Base-by-base conservation (phyloP, 2,797 vertebrate genomes). In the Enteromius trimaculatus region DNA sequence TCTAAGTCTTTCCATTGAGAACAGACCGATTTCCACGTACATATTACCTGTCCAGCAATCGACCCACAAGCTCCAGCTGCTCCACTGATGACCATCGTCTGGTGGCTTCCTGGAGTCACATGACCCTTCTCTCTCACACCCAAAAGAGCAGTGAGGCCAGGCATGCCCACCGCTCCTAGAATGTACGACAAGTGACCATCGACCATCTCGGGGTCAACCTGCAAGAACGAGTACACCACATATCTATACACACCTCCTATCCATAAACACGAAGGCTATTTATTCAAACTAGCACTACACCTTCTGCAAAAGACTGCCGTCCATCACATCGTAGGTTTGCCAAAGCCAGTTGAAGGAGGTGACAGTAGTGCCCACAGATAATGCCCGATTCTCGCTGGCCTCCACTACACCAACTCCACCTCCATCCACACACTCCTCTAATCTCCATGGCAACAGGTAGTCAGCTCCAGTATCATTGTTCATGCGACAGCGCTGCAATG, bases 21-120 rank as follows among this genome's bases (percentile, higher is more conserved):
- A 60, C 34, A 68, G n/a, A 34, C 31, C 60, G 5, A 34, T 49
- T 4, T 31, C 4, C 62, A 69, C 21, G 19, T 29, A 58, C 14
- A 69, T 60, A 55, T 88, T 88, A 99, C 97, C 97, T 99, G 98
- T 74, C 98, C 98, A 0, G 97, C 97, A 85, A 99, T 87, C 47
- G 96, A 97, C 69, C 98, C 98, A 21, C 98, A 99, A 72, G 97
- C 96, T 3, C 97, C 98, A 0, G 96, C 97, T 1, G 97, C 98
- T 0, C 97, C 97, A 1, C 97, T 99, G 87, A 99, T 93, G 88
- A 99, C 97, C 96, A 99, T 95, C 0, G 97, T 99, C 91, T 98
- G 97, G 85, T 96, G 95, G 39, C 94, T 93, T 66, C 96, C 96
- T 19, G 74, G 89, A 23, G 87, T 92, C 91, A 99, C 89, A 0